Conservation (phyloP, 2,888 invertebrate species). For the Latheticus oryzae region DNA sequence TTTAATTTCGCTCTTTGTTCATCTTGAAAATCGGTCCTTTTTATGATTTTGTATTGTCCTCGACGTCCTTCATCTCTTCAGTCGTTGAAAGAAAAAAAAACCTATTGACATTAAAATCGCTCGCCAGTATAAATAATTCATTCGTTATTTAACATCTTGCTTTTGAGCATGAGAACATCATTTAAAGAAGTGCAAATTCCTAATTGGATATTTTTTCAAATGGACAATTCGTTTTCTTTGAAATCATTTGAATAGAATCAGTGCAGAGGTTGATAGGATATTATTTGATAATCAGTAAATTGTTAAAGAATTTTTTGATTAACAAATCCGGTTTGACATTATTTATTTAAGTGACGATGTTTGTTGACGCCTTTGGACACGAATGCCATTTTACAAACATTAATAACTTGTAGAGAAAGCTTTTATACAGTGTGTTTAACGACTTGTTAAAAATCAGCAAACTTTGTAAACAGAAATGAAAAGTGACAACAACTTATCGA, state of each 20-base stretch:
- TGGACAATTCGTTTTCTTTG: conserved; percentile 14
- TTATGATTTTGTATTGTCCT: conserved; percentile 12
- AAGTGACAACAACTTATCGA: no score
- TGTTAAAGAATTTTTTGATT: no score
- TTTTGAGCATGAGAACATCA: conserved; percentile 16
- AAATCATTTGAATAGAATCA: conserved; percentile 27
- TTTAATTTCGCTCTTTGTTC: no score
- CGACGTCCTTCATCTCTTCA: conserved; percentile 8
- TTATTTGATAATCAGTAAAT: no score
- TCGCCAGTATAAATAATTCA: conserved; percentile 29
- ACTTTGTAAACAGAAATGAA: neutral
- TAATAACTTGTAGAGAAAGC: conserved; percentile 1
- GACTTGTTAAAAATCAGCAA: neutral
- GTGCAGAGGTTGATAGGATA: conserved; percentile 27
- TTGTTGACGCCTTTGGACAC: conserved; percentile 19
- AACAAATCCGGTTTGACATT: no score
- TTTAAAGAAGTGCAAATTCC: conserved; percentile 8
- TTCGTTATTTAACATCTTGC: conserved; percentile 18
- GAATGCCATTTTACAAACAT: conserved; percentile 22
- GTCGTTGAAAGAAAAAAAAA: conserved; percentile 21
- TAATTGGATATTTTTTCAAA: conserved; percentile 20
- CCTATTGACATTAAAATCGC: conserved; percentile 30
- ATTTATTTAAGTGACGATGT: no score
- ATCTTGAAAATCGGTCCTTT: no score
- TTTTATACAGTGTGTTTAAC: conserved; percentile 8